Base-by-base conservation (phyloP, 2,888 invertebrate species). In the Bhutanitis thaidina region DNA sequence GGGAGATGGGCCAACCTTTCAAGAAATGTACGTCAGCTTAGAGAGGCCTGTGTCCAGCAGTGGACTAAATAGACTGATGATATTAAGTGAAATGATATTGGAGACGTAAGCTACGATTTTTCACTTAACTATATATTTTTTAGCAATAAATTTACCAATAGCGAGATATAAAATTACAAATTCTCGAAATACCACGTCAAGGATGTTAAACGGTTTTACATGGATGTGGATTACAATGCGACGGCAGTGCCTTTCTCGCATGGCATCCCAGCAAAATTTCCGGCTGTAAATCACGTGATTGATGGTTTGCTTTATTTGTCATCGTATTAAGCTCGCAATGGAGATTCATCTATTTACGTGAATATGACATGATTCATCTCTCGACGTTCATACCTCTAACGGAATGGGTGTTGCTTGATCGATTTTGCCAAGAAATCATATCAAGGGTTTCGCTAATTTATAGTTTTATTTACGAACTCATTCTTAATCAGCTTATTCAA, bases 301-400 rank as follows among this genome's bases (percentile, higher is more conserved):
- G 36, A 44, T 44, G 20, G 43, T 44, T 44, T 44, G 36, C 44
- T 36, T 44, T 36, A 44, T 36, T 35, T 25, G 35, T 44, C 25
- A 44, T 13, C 35, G 27, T 36, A 13, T 37, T 14, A 44, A 27
- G 14, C 15, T 27, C 14, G 20, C n/a, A 43, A 43, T 43, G 16
- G 34, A 44, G 43, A 35, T 36, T 35, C 20, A 44, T 44, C 35
- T 36, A n/a, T 25, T 14, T 3, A 1, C 13, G 35, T 35, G 35
- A 30, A 30, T n/a, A n/a, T 30, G 0, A 10, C 4, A 35, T n/a
- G 7, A 7, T n/a, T 35, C 12, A 7, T 35, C 0, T 20, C 20
- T 20, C 20, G 20, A 20, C 7, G 1, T 12, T 0, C 8, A 3
- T 3, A 3, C 1, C 12, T 7, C 13, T 1, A 1, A 35, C 13